These are phyloP conservation scores for Micrastur ruficollis DNA, from an alignment of 2,797 vertebrate genomes.

Conservation along the genomic window DNA sequence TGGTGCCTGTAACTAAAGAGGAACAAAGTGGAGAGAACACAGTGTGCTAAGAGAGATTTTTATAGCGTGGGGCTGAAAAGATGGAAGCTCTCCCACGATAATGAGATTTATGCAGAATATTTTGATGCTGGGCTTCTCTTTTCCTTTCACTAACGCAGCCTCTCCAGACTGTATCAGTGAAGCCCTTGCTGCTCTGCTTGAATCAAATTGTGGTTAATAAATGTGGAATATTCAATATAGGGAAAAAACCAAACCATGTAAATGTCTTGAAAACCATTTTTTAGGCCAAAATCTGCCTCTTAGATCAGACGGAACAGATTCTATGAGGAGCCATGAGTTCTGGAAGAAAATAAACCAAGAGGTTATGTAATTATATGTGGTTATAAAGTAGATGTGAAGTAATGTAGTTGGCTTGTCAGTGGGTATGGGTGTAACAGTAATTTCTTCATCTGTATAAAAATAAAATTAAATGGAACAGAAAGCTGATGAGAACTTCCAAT, in stretches of 20 bases:
- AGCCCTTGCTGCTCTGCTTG: slow-evolving; percentile 5
- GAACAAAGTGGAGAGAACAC: slow-evolving; percentile 27
- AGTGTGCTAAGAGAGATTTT: slow-evolving; percentile 45
- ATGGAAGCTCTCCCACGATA: slow-evolving; percentile 19
- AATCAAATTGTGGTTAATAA: slow-evolving; percentile 63
- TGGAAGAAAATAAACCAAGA: slow-evolving; percentile 71
- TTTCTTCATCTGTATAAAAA: slow-evolving; percentile 74
- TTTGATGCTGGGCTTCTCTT: not conserved
- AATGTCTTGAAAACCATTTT: slow-evolving; percentile 33
- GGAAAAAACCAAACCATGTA: slow-evolving; percentile 31
- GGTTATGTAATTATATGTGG: slow-evolving; percentile 71
- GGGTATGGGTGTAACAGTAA: slow-evolving; percentile 73
- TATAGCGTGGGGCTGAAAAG: slow-evolving; percentile 24
- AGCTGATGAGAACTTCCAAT: slow-evolving; percentile 67
- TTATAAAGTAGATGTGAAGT: slow-evolving; percentile 73
- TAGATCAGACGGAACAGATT: slow-evolving; percentile 65
- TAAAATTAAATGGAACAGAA: slow-evolving; percentile 71
- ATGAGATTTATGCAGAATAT: slow-evolving; percentile 15
- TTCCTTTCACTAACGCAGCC: not conserved
- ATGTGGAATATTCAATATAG: slow-evolving; percentile 45
- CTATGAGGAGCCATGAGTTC: slow-evolving; percentile 53
- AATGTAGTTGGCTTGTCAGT: slow-evolving; percentile 74
- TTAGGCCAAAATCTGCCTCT: slow-evolving; percentile 42
- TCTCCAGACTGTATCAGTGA: slow-evolving; percentile 6
- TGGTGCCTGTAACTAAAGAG: slow-evolving; percentile 8